Evolutionary conservation across 2,888 invertebrate genomes (phyloP).

Genomic region (Tetramorium bicarinatum): DNA sequence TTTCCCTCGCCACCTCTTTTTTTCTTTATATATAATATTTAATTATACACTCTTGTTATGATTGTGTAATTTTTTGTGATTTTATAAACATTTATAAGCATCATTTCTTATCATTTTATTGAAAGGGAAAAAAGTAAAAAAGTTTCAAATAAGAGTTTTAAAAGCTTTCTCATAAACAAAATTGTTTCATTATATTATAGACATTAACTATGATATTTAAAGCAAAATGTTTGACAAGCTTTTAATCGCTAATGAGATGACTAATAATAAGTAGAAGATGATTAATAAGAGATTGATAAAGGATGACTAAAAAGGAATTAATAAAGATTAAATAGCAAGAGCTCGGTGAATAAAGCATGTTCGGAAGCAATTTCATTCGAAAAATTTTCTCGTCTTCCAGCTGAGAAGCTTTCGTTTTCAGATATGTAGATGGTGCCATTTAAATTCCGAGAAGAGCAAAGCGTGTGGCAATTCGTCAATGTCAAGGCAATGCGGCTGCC

Average conservation of each 20-base stretch:
- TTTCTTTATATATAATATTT: background rate
- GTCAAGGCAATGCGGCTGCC: conserved; percentile 49
- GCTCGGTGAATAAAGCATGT: conserved; percentile 16
- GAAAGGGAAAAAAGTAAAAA: background rate
- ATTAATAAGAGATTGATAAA: conserved; percentile 8
- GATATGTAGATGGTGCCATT: conserved; percentile 40
- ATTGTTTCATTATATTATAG: background rate
- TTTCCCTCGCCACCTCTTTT: background rate
- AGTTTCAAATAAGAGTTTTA: background rate
- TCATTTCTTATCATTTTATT: background rate
- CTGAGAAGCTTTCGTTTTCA: conserved; percentile 22
- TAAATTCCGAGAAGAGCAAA: conserved; percentile 45
- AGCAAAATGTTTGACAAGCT: background rate
- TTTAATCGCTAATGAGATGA: background rate
- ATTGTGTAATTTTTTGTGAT: background rate
- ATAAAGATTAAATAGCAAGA: conserved; percentile 15
- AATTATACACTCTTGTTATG: background rate
- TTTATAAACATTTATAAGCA: background rate
- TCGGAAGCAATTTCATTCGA: conserved; percentile 33
- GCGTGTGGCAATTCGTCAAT: conserved; percentile 49
- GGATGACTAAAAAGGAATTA: conserved; percentile 3
- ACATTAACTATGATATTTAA: background rate
- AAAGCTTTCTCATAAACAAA: background rate
- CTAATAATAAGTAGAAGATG: background rate
- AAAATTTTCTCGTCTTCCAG: conserved; percentile 36